Evolutionary conservation across 1,140 invertebrate species (phyloP), one percentile per base, ranked within the genome.

Genomic region (Sycophaga agraensis): DNA sequence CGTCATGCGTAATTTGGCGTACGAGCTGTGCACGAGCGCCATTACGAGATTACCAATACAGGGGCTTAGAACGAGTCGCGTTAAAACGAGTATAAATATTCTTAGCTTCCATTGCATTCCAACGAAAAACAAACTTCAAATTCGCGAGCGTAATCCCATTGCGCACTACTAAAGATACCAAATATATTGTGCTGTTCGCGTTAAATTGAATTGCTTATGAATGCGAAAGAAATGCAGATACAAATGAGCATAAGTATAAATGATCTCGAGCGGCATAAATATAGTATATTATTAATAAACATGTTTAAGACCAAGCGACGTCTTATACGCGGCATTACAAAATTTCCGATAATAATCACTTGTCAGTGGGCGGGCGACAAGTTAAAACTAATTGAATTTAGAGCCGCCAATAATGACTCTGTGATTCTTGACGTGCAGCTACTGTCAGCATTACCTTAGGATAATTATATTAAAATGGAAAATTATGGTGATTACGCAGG

Each of bases 401-500:
- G 37, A 37, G 14, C 12, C 24, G 17, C 22, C 63, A 63, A 55
- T 42, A 50, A 31, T 21, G 46, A 35, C 21, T n/a, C 39, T 39
- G 12, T 21, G 14, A 50, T 39, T 24, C 39, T 55, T 46, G 9
- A 54, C 54, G 16, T 28, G 49, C n/a, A 22, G 31, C 11, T 16
- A 51, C 49, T 45, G 59, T 62, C 60, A 59, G 56, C 61, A 67
- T 60, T 51, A 65, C 64, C 53, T 6, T 6, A 31, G 28, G 65
- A 70, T 73, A 73, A 72, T 70, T 70, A 67, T 66, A 71, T 70
- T 65, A 65, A 67, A 69, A 62, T 42, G 49, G 56, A 54, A 64
- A 66, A 73, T 73, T 68, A 73, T 65, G 68, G 62, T 65, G 65
- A 70, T 73, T 72, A 71, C 24, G 26, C 11, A 46, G 11, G 54